These are phyloP conservation scores for Lemur catta DNA, from an alignment of 2,797 vertebrate genomes.

Conservation along the genomic window DNA sequence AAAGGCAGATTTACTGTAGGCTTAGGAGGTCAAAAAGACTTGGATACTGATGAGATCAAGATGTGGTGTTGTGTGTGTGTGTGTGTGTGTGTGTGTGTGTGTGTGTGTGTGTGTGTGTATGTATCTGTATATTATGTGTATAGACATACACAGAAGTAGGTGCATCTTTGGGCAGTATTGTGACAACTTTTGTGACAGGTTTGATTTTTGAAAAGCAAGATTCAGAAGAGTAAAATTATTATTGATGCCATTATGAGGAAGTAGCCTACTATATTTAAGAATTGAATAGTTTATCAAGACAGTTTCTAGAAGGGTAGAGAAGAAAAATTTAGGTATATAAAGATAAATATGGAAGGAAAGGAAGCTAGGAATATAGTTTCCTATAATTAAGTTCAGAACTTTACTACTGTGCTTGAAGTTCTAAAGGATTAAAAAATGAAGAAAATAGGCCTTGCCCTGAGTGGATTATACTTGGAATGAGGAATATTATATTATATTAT, in stretches of 20 bases:
- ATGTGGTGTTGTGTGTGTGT: no score
- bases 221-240: background rate
- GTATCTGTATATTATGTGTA: background rate
- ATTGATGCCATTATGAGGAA: background rate
- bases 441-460: background rate
- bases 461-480: conserved; percentile 5
- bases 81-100: no score
- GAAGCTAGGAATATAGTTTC: background rate
- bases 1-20: background rate
- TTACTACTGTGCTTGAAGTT: conserved; percentile 7
- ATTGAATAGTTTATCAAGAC: background rate
- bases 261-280: background rate
- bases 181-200: background rate
- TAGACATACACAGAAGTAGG: background rate
- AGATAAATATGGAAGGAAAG: background rate
- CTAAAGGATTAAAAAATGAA: conserved; percentile 14
- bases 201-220: background rate
- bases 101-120: background rate
- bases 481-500: no score
- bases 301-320: conserved; percentile 20
- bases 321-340: conserved; percentile 11
- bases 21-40: background rate
- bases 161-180: background rate
- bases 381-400: background rate
- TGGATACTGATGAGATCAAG: background rate